phyloP scores from a whole-genome alignment of 2,888 invertebrate genomes.

The Aporophyla nigra region DNA sequence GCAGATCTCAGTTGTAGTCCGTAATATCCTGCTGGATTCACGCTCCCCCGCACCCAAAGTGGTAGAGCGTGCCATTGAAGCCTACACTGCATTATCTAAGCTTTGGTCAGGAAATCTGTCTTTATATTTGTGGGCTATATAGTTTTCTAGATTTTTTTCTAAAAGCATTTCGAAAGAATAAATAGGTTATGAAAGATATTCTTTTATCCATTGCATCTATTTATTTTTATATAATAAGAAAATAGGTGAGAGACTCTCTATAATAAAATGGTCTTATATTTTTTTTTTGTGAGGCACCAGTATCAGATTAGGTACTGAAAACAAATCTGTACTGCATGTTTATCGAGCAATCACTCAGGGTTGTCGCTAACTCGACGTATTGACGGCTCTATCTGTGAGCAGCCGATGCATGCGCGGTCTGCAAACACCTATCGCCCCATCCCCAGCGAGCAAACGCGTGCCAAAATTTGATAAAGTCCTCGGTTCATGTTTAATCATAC shows the following conservation, averaged over 20 bases:
- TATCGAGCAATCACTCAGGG: slow-evolving; percentile 87
- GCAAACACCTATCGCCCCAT: slow-evolving; percentile 86
- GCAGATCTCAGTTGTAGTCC: slow-evolving; percentile 64
- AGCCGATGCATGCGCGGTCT: slow-evolving; percentile 84
- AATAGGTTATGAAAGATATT: background rate
- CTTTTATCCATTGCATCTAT: background rate
- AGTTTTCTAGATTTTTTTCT: background rate
- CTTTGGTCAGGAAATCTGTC: slow-evolving; percentile 33
- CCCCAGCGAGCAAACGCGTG: slow-evolving; percentile 86
- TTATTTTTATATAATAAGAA: background rate
- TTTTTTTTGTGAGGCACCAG: slow-evolving; percentile 30
- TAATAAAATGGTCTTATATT: slow-evolving; percentile 18
- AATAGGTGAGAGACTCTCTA: background rate
- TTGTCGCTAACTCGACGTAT: slow-evolving; percentile 82
- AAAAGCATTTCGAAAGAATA: background rate
- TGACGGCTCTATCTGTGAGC: slow-evolving; percentile 87
- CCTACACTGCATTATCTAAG: slow-evolving; percentile 61
- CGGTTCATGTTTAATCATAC: slow-evolving; percentile 89
- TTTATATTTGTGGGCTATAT: background rate
- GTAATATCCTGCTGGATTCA: slow-evolving; percentile 69
- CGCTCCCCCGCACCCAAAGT: slow-evolving; percentile 65
- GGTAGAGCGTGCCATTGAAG: slow-evolving; percentile 63
- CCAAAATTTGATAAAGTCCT: slow-evolving; percentile 90
- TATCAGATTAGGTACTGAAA: slow-evolving; percentile 63
- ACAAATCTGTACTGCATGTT: slow-evolving; percentile 75